Evolutionary conservation across 2,797 vertebrate species (phyloP).

Genomic region (Leucoraja ocellata): DNA sequence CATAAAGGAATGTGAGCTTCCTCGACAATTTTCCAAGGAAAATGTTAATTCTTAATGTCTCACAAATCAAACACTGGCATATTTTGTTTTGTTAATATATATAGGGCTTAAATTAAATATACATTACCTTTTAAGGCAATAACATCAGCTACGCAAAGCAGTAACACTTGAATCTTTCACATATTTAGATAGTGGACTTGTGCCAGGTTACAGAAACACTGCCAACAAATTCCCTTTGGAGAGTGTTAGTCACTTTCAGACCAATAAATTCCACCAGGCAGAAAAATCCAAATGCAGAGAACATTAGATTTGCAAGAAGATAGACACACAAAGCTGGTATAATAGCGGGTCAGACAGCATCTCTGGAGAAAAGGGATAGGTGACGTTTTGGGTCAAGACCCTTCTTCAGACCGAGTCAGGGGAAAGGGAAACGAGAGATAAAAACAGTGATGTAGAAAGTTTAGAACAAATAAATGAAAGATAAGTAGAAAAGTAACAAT

Average conservation of each 20-base stretch:
- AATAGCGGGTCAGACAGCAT: too few relatives aligned
- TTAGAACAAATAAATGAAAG: too few relatives aligned
- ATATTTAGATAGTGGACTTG: neutral
- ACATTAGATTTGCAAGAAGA: neutral
- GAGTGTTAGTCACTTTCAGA: neutral
- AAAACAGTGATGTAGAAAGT: too few relatives aligned
- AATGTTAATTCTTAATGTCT: neutral
- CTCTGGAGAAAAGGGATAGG: too few relatives aligned
- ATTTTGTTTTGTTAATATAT: neutral
- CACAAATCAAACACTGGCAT: neutral
- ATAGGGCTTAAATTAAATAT: constrained; percentile 1
- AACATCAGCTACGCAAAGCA: neutral
- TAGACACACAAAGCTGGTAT: too few relatives aligned
- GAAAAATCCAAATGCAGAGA: neutral
- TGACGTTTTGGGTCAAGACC: too few relatives aligned
- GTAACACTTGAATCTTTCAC: neutral
- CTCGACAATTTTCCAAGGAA: neutral
- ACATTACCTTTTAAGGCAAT: constrained; percentile 30
- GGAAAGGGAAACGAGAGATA: too few relatives aligned
- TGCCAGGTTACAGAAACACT: constrained; percentile 16
- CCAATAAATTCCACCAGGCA: neutral
- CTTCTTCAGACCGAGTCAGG: too few relatives aligned
- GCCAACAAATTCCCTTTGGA: constrained; percentile 23
- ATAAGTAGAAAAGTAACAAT: too few relatives aligned
- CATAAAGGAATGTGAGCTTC: neutral